Evolutionary conservation across 2,797 vertebrate species (phyloP).

Genomic region (Pseudocheirus occidentalis): DNA sequence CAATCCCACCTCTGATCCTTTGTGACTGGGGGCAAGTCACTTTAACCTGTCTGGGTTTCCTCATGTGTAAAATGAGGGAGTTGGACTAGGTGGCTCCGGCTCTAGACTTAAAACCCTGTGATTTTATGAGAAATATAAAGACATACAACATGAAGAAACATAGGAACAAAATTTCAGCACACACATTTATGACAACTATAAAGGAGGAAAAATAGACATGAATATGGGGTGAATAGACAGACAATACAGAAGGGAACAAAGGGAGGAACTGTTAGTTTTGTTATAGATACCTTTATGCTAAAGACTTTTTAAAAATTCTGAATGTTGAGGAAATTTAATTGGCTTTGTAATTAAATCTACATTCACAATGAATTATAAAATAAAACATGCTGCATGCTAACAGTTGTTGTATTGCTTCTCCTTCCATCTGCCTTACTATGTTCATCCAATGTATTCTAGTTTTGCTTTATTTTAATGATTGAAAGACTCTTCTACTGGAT

Average conservation of each 20-base stretch:
- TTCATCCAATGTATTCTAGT: conserved; percentile 15
- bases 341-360: background rate
- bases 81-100: background rate
- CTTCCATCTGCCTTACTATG: conserved; percentile 14
- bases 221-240: background rate
- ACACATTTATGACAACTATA: background rate
- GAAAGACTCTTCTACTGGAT: conserved; percentile 37
- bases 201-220: background rate
- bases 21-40: background rate
- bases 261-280: background rate
- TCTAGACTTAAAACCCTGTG: background rate
- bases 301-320: background rate
- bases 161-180: background rate
- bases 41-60: background rate
- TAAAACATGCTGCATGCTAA: background rate
- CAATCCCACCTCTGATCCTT: background rate
- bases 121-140: background rate
- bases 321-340: background rate
- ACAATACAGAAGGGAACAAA: background rate
- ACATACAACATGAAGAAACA: background rate
- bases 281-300: background rate
- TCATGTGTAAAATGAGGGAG: background rate
- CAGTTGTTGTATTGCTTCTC: conserved; percentile 11
- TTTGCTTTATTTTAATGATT: conserved; percentile 26
- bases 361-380: background rate